Conservation (phyloP, 2,888 invertebrate genomes). For the Globia sparganii region DNA sequence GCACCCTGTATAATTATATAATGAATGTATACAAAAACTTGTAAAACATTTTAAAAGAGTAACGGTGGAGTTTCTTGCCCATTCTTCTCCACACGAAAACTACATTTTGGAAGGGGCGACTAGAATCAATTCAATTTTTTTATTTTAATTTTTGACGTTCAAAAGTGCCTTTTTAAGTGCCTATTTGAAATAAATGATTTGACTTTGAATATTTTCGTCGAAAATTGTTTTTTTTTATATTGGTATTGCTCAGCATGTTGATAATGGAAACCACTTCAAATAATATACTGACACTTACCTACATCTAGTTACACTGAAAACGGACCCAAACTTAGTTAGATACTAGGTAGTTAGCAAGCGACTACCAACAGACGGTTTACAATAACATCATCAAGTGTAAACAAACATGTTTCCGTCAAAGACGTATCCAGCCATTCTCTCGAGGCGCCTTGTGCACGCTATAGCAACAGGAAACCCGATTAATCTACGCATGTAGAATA, state of each 20-base stretch:
- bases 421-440: slow-evolving; percentile 22
- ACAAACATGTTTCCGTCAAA: slow-evolving; percentile 41
- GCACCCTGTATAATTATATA: too few relatives aligned
- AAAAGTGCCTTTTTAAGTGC: too few relatives aligned
- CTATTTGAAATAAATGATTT: too few relatives aligned
- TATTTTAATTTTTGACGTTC: too few relatives aligned
- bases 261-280: neutral
- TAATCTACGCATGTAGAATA: slow-evolving; percentile 2
- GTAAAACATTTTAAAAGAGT: too few relatives aligned
- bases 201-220: neutral
- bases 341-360: neutral
- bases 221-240: neutral
- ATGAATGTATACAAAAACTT: too few relatives aligned
- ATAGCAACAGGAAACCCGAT: slow-evolving; percentile 16
- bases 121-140: too few relatives aligned
- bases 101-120: too few relatives aligned
- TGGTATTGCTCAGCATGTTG: neutral
- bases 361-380: neutral
- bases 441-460: neutral
- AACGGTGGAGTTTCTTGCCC: too few relatives aligned
- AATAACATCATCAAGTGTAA: slow-evolving; percentile 26
- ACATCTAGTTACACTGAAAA: neutral
- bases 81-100: too few relatives aligned
- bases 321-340: slow-evolving; percentile 16
- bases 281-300: slow-evolving; percentile 3